These are phyloP conservation scores for Centropyge bicolor DNA, from an alignment of 2,797 vertebrate genomes.

Conservation along the genomic window DNA sequence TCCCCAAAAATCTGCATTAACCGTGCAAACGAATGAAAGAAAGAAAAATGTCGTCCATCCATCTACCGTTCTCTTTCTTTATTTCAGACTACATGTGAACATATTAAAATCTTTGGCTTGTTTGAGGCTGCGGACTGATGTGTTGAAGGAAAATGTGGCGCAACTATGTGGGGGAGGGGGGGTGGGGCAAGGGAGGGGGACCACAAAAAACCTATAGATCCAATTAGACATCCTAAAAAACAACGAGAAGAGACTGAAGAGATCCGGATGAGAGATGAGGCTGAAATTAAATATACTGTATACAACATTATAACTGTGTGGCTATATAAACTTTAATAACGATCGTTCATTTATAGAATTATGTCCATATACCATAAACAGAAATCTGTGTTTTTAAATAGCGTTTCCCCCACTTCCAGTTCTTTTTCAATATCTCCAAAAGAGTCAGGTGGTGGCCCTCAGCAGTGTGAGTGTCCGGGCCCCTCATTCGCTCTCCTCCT, in stretches of 20 bases:
- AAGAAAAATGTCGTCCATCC: slow-evolving; percentile 50
- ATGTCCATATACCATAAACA: slow-evolving; percentile 93
- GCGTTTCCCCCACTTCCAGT: slow-evolving; percentile 75
- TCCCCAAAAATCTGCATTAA: background rate
- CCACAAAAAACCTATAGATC: slow-evolving; percentile 77
- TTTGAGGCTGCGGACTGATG: slow-evolving; percentile 80
- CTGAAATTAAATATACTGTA: slow-evolving; percentile 94
- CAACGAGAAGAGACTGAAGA: slow-evolving; percentile 57
- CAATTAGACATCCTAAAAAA: slow-evolving; percentile 81
- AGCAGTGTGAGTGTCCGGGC: slow-evolving; percentile 44
- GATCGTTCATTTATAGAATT: slow-evolving; percentile 89
- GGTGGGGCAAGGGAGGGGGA: slow-evolving; percentile 42
- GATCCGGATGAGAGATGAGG: slow-evolving; percentile 74
- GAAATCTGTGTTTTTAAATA: slow-evolving; percentile 92
- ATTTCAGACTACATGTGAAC: slow-evolving; percentile 99
- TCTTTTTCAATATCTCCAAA: slow-evolving; percentile 40
- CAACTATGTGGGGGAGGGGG: slow-evolving; percentile 24
- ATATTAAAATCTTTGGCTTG: slow-evolving; percentile 99
- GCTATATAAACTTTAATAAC: slow-evolving; percentile 95
- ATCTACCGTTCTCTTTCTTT: slow-evolving; percentile 79
- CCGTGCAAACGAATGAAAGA: slow-evolving; percentile 22
- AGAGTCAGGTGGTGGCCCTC: slow-evolving; percentile 45
- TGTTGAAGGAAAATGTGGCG: slow-evolving; percentile 54
- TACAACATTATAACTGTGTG: slow-evolving; percentile 97
- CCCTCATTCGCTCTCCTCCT: slow-evolving; percentile 93